Percentiles rank a stretch among this genome's conserved stretches.
Conservation (phyloP, 2,888 invertebrate genomes). For the Synergus umbraculus region DNA sequence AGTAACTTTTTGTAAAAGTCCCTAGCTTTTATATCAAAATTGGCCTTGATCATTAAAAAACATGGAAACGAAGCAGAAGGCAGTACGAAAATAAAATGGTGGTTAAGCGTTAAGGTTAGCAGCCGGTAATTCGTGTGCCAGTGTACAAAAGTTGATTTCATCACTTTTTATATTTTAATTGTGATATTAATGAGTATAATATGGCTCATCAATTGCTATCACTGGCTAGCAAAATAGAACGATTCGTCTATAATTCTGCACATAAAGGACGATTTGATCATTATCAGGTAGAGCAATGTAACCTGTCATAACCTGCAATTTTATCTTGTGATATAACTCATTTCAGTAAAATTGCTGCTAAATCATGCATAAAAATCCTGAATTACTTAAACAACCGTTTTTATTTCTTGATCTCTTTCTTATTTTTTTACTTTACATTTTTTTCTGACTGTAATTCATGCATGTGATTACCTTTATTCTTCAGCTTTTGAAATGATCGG, state of each 20-base stretch:
- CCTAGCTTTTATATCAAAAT: too few relatives aligned
- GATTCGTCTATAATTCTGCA: conserved; percentile 75
- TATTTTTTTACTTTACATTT: background rate
- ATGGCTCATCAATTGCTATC: conserved; percentile 84
- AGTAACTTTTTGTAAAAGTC: too few relatives aligned
- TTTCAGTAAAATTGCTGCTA: conserved; percentile 45
- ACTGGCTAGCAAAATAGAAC: conserved; percentile 81
- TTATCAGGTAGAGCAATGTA: conserved; percentile 71
- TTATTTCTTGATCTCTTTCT: background rate
- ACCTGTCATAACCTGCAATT: conserved; percentile 65
- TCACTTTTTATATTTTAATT: conserved; percentile 55
- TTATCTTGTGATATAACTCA: conserved; percentile 59
- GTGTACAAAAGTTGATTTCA: conserved; percentile 78
- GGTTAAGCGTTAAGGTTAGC: background rate
- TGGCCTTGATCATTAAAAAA: too few relatives aligned
- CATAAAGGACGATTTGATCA: conserved; percentile 75
- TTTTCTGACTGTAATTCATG: background rate
- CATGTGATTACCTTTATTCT: background rate
- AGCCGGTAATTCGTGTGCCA: conserved; percentile 14
- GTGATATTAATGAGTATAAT: conserved; percentile 56
- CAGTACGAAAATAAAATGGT: conserved; percentile 13
- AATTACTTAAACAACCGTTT: background rate
- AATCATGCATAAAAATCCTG: conserved; percentile 21
- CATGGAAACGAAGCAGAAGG: too few relatives aligned
- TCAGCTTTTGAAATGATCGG: background rate